Base-by-base conservation (phyloP, 1,140 invertebrate genomes). In the Nomia melanderi region DNA sequence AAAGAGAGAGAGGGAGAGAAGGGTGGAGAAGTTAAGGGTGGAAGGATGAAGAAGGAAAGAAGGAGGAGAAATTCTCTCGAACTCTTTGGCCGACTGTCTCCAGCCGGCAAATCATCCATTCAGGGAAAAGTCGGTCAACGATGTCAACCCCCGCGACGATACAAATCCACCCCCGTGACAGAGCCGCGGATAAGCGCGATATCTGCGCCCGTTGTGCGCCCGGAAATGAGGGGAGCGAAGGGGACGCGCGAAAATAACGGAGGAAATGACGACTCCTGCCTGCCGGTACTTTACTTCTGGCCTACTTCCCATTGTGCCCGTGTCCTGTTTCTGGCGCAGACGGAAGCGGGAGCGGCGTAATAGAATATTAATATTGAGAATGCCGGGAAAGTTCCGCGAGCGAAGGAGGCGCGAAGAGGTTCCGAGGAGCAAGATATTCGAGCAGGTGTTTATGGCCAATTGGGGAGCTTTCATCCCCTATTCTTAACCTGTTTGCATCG, bases 51-150 rank as follows among this genome's bases (percentile, higher is more conserved):
- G 39, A 65, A 23, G 33, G 11, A 27, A 56, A 54, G 25, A 47
- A 12, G 63, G n/a, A 12, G 41, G 53, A 72, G 39, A 27, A 57
- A 57, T 31, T 47, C 39, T 65, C 63, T 31, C 41, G 41, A 62
- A 29, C 63, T 65, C 63, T 64, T 64, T 65, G 63, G 63, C 27
- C 8, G 44, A 47, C 60, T 27, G 50, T 33, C 59, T 50, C 64
- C 23, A 25, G 29, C 67, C 72, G 71, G 47, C 69, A 78, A 81
- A 85, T 85, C 75, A 75, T 76, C 74, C 79, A 83, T 85, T 83
- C 70, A 78, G 50, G 27, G 74, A 66, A 82, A 85, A 85, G 78
- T 85, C 81, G 83, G 83, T 85, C 83, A 83, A 79, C 79, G 76
- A 77, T 64, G 70, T 11, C 27, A 50, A 39, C 44, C 17, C n/a